Evolutionary conservation across 2,113 vertebrate genomes (phyloP), one percentile per base, ranked within the genome.

Genomic region (Elanoides forficatus): DNA sequence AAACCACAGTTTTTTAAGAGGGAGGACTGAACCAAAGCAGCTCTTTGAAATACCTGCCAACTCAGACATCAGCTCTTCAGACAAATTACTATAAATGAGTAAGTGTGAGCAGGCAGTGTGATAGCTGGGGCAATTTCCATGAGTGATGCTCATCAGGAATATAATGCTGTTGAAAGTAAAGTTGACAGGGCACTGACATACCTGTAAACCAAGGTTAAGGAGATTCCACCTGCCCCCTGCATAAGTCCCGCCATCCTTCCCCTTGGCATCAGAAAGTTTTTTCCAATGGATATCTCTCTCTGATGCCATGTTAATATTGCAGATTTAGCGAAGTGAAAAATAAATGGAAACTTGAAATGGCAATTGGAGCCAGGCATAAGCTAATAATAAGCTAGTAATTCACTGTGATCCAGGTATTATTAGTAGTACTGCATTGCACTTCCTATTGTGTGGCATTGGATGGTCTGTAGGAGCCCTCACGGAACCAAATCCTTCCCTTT

Each of bases 21-120:
- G 30, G 32, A 90, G 32, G 14, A 42, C 50, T 58, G 79, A 90
- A 93, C 63, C 45, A 82, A 93, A 94, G 59, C 29, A 90, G 27
- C 18, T 48, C 73, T 93, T 93, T 90, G 94, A 92, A 95, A 93
- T 76, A 66, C 5, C 74, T 96, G 79, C 82, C 80, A 95, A 72
- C 38, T 67, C 56, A 84, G 59, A 81, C 2, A 2, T 67, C 66
- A 89, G 23, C 1, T 90, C 56, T 95, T 42, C 53, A 92, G 85
- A 86, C 50, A 90, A 88, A 94, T 88, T 30, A 50, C 47, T 86
- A 9, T 65, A 84, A 83, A 88, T 56, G 47, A 88, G 13, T 66
- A 53, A 92, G 55, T 56, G 50, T 79, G 89, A 87, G 60, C 59
- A 87, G 68, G 50, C 42, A 84, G 32, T 52, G 60, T 84, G 95